Evolutionary conservation across 2,888 invertebrate species (phyloP), one percentile per base, ranked within the genome.

Genomic region (Dendrolimus houi): DNA sequence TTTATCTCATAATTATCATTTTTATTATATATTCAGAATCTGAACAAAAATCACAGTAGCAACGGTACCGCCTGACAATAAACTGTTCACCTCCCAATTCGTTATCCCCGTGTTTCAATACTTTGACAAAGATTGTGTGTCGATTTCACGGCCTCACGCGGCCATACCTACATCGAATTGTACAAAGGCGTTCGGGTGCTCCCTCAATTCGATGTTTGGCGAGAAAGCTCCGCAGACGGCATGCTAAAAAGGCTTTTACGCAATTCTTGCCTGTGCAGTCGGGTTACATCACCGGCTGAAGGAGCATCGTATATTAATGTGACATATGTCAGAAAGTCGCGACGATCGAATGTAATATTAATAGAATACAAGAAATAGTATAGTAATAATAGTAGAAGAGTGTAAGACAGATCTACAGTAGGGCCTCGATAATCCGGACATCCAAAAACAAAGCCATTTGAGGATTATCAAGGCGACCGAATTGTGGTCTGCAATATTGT

Each of bases 201-300:
- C 78, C 69, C 65, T 73, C 73, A 75, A 77, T 72, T 66, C 67
- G 73, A 70, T 74, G 77, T 76, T 79, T 75, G 78, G 66, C 77
- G 84, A 84, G 87, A 88, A 87, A 88, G 87, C 87, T 86, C 70
- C 67, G 75, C 77, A 73, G 75, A 69, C 81, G 74, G 87, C 83
- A 88, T 88, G 87, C 84, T 86, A 87, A 87, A 82, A 80, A 80
- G 79, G 66, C 72, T 72, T 81, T 85, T 87, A 83, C 87, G 86
- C 84, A 89, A 88, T 72, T 62, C 67, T 66, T 70, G 66, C 72
- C 72, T 64, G 67, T 64, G 63, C 64, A 56, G 63, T 58, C 61
- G 57, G 13, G 71, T 88, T 87, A 79, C 85, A 65, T 83, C 81
- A 83, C 57, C 58, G 53, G 62, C 66, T 47, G 47, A 60, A 64